Base-by-base conservation (phyloP, 2,113 vertebrate species). In the Spilogale gracilis region DNA sequence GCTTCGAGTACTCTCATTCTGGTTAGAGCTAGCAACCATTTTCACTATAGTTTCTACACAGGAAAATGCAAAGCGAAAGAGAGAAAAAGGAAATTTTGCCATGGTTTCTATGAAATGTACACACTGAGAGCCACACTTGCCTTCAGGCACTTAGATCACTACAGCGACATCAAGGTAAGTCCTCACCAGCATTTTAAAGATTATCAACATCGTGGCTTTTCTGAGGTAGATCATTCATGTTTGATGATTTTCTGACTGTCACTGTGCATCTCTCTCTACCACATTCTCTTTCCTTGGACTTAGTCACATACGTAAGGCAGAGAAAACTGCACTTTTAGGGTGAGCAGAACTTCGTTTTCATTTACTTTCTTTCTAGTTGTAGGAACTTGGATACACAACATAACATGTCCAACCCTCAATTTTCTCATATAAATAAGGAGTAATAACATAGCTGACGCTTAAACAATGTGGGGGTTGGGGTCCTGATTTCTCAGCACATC, bases 1-100 rank as follows among this genome's bases (percentile, higher is more conserved):
- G 50, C 69, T 89, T 93, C 86, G 17, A 71, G 43, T 7, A 80
- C 85, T 97, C 94, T 96, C 54, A 60, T 83, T 95, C 23, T 95
- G 50, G 61, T 74, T 56, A 86, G n/a, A 97, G 73, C 21, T 71
- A 81, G 60, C 76, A 65, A 89, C n/a, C 21, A 61, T 81, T 88
- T 90, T 60, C 58, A 90, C 54, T 85, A 25, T 17, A 93, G 54
- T 76, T 95, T 87, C 78, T 58, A 76, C 48, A 9, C 38, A 90
- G 65, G 67, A 14, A 94, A 92, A 83, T 43, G 27, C 25, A 94
- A 96, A 94, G 54, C 63, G 48, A 76, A 56, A 60, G 10, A 30
- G 20, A 71, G 25, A 56, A 95, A 95, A 56, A 45, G 8, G 65
- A 11, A 90, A 74, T 32, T 25, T 43, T 69, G 10, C 12, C 48